These are phyloP conservation scores for Lucinisca nassula DNA, from an alignment of 2,888 invertebrate species.

Conservation along the genomic window DNA sequence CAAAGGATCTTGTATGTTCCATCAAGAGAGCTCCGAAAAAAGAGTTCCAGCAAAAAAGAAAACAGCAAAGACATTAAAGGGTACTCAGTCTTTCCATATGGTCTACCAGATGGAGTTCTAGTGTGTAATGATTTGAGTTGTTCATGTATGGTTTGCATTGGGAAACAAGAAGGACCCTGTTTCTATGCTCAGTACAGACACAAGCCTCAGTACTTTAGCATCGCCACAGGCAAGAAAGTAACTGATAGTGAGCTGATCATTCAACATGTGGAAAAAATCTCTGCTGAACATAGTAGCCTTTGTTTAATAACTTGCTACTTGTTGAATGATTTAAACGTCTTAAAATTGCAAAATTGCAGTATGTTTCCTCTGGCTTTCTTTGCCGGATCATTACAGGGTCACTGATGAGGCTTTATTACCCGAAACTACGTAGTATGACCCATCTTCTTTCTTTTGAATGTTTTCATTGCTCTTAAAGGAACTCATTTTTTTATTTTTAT, in stretches of 20 bases:
- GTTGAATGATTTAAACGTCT: too few species aligned
- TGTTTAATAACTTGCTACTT: too few species aligned
- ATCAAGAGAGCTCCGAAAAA: background rate
- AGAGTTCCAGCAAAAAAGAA: background rate
- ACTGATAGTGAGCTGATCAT: background rate
- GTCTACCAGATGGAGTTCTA: slow-evolving; percentile 9
- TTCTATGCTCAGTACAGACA: slow-evolving; percentile 18
- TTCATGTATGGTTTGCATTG: slow-evolving; percentile 31
- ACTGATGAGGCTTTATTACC: too few species aligned
- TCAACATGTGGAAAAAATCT: too few species aligned
- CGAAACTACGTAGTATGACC: too few species aligned
- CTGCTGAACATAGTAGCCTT: too few species aligned
- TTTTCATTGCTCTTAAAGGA: too few species aligned
- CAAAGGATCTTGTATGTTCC: slow-evolving; percentile 40
- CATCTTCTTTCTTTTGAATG: too few species aligned
- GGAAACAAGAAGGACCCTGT: slow-evolving; percentile 39
- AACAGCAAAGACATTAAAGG: background rate
- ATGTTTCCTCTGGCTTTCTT: too few species aligned
- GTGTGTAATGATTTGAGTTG: slow-evolving; percentile 44
- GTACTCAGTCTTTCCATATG: slow-evolving; percentile 31
- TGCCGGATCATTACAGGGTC: too few species aligned
- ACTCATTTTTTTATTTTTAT: too few species aligned
- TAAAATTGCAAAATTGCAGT: too few species aligned
- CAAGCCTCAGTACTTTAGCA: background rate
- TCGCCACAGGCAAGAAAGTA: background rate